Percentiles rank a stretch among this genome's conserved stretches.
Conservation (phyloP, 2,113 vertebrate genomes). For the Piaya cayana region DNA sequence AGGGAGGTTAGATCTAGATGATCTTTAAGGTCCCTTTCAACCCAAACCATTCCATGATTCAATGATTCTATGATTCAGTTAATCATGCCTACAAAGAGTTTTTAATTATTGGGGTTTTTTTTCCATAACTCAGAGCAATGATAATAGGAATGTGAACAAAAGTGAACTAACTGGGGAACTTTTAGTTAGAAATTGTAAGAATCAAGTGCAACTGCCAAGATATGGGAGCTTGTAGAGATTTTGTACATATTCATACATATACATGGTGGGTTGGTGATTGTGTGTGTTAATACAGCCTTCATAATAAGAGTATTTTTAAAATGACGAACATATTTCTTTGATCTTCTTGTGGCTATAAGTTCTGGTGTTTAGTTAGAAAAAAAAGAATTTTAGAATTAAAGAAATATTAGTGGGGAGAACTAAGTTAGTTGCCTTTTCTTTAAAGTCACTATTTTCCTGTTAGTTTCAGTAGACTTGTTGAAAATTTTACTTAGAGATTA, state of each 20-base stretch:
- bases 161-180: neutral
- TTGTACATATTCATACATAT: neutral
- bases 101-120: neutral
- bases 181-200: neutral
- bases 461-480: neutral
- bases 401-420: neutral
- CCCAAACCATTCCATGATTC: too few species aligned
- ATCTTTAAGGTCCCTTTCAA: too few species aligned
- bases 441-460: neutral
- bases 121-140: neutral
- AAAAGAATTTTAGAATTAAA: neutral
- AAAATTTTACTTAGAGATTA: neutral
- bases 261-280: neutral
- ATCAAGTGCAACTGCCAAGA: neutral
- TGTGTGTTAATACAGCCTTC: neutral
- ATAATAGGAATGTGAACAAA: neutral
- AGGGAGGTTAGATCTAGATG: too few species aligned
- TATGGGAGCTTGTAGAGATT: neutral
- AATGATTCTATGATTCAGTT: neutral
- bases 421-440: neutral
- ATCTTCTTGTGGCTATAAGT: neutral
- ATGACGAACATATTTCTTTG: neutral
- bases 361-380: neutral
- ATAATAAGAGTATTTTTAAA: neutral
- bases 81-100: fast-evolving